phyloP scores from a whole-genome alignment of 2,797 vertebrate genomes.

The Phylloscopus collybita region DNA sequence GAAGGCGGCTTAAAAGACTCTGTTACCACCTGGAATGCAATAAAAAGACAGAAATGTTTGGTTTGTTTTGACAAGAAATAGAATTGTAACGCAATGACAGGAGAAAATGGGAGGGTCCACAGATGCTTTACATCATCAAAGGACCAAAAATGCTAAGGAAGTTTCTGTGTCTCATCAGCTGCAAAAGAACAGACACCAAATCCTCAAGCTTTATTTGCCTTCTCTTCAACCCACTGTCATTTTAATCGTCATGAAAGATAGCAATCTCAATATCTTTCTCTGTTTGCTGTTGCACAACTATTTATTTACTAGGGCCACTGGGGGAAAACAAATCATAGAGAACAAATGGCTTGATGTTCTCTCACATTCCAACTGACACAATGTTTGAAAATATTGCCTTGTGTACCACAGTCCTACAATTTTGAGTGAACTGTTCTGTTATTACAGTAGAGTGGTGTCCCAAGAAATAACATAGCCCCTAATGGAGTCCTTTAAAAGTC shows the following conservation, averaged over 20 bases:
- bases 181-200: constrained; percentile 33
- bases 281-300: constrained; percentile 41
- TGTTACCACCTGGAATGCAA: constrained; percentile 1
- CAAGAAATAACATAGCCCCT: constrained; percentile 23
- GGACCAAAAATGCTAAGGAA: constrained; percentile 4
- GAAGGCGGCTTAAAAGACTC: constrained; percentile 18
- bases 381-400: constrained; percentile 14
- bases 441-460: constrained; percentile 20
- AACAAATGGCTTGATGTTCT: constrained; percentile 42
- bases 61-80: constrained; percentile 29
- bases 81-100: background rate
- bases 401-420: constrained; percentile 33
- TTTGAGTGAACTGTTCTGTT: constrained; percentile 12
- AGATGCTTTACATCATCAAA: background rate
- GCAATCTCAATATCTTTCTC: constrained; percentile 67
- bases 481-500: constrained; percentile 37
- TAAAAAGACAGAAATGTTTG: background rate
- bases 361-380: background rate
- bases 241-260: constrained; percentile 71
- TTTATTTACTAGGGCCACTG: constrained; percentile 51
- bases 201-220: constrained; percentile 51
- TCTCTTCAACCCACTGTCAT: constrained; percentile 40
- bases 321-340: constrained; percentile 49
- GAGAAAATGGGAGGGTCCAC: background rate
- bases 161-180: background rate